Conservation (phyloP, 2,113 vertebrate genomes). For the Bujurquina vittata region DNA sequence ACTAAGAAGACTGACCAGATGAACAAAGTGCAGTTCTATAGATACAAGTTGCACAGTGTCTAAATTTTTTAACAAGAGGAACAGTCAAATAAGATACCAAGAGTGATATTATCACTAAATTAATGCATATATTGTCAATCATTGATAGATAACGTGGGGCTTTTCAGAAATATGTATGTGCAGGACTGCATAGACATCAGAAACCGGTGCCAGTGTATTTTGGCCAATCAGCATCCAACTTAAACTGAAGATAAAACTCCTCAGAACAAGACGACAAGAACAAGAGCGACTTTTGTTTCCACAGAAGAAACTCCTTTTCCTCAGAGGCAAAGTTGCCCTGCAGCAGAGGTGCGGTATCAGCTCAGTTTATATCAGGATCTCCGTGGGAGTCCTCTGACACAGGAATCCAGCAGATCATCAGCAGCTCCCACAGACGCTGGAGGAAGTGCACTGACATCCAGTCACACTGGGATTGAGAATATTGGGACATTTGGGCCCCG, state of each 20-base stretch:
- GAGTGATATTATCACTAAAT: background rate
- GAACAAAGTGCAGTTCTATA: background rate
- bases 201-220: background rate
- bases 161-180: background rate
- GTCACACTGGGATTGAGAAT: conserved; percentile 45
- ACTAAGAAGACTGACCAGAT: background rate
- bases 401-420: background rate
- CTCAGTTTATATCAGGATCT: conserved; percentile 20
- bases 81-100: background rate
- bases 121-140: too few species aligned
- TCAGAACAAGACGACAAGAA: background rate
- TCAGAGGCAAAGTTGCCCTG: conserved; percentile 2
- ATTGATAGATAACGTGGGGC: background rate
- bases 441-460: conserved; percentile 35
- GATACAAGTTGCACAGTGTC: background rate
- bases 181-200: background rate
- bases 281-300: background rate
- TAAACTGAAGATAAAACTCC: background rate
- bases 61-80: background rate
- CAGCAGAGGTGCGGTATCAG: background rate
- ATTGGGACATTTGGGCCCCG: conserved; percentile 13
- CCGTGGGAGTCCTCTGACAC: conserved; percentile 36
- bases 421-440: background rate
- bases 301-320: conserved; percentile 1
- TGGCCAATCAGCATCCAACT: background rate